Percentiles rank a stretch among this genome's conserved stretches.
phyloP scores from a whole-genome alignment of 2,888 invertebrate genomes.

The Chloroclystis v-ata region DNA sequence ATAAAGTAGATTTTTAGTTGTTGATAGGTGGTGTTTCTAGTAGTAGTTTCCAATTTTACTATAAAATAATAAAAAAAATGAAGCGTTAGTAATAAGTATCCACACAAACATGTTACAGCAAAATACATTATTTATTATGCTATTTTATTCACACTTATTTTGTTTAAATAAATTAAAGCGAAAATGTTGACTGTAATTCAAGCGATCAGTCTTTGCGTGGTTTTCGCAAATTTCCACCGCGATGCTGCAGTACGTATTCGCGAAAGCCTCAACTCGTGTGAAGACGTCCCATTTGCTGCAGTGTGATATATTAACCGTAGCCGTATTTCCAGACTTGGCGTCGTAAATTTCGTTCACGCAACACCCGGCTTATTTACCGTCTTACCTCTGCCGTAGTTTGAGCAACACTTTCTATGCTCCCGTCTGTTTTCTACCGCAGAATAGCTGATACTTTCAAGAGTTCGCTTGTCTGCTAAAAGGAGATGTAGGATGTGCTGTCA shows the following conservation, averaged over 20 bases:
- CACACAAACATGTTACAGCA: too few relatives aligned
- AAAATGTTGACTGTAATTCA: too few relatives aligned
- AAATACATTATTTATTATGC: too few relatives aligned
- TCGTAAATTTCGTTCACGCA: conserved; percentile 34
- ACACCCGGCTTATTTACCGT: conserved; percentile 30
- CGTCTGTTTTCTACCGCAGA: conserved; percentile 8
- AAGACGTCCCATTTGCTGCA: conserved; percentile 29
- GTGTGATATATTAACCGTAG: conserved; percentile 36
- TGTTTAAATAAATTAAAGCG: too few relatives aligned
- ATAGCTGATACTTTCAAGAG: conserved; percentile 1
- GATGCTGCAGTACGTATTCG: conserved; percentile 26
- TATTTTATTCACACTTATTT: too few relatives aligned
- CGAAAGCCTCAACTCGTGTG: conserved; percentile 26
- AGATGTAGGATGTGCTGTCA: conserved; percentile 14
- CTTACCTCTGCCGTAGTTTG: conserved; percentile 27
- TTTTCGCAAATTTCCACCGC: conserved; percentile 7
- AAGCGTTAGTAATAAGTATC: too few relatives aligned
- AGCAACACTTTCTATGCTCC: conserved; percentile 7
- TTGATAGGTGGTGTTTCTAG: too few relatives aligned
- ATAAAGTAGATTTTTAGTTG: too few relatives aligned
- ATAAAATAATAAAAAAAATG: too few relatives aligned
- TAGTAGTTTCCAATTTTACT: too few relatives aligned
- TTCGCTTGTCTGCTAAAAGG: neutral
- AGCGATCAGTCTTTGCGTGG: neutral
- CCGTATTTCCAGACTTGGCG: conserved; percentile 26